Evolutionary conservation across 2,888 invertebrate species (phyloP), one percentile per base, ranked within the genome.

Genomic region (Ctena decussata): DNA sequence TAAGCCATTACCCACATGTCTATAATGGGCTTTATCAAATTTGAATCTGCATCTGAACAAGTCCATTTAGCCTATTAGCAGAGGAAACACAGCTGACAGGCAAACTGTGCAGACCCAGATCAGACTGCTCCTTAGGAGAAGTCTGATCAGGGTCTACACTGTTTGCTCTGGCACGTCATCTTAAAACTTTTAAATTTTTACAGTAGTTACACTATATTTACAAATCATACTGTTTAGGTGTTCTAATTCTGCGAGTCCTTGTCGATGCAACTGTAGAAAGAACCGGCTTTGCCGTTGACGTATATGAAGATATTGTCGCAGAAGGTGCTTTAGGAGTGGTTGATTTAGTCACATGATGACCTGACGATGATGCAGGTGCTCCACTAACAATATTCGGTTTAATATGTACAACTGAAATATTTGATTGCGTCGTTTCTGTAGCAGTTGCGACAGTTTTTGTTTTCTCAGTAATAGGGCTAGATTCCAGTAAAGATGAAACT

Each of bases 201-300:
- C n/a, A n/a, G n/a, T n/a, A n/a, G n/a, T n/a, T n/a, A n/a, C n/a
- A n/a, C n/a, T n/a, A n/a, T n/a, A n/a, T 75, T 86, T 80, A 94
- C 71, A 94, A 82, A 72, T 95, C 94, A 84, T 94, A 95, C 80
- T 95, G 94, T 85, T 94, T 94, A 0, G 95, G 95, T 12, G 94
- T 94, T 72, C 92, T 90, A 44, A 95, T 95, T 71, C 93, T 86
- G 27, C 95, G 83, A 35, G 94, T 95, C 46, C 95, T 84, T 21
- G 94, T 95, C 12, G 94, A 88, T 12, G 94, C 93, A 1, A 93
- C 82, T 1, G 93, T 93, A 27, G 93, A 90, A 21, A 93, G 79
- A 0, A 91, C 90, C 46, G 92, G 89, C 80, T 94, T 94, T 18
- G 93, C 74, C 30, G 91, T 93, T 18, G 93, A 84, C n/a, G 92